Evolutionary conservation across 1,140 invertebrate species (phyloP), one percentile per base, ranked within the genome.

Genomic region (Zaprionus tsacasi): DNA sequence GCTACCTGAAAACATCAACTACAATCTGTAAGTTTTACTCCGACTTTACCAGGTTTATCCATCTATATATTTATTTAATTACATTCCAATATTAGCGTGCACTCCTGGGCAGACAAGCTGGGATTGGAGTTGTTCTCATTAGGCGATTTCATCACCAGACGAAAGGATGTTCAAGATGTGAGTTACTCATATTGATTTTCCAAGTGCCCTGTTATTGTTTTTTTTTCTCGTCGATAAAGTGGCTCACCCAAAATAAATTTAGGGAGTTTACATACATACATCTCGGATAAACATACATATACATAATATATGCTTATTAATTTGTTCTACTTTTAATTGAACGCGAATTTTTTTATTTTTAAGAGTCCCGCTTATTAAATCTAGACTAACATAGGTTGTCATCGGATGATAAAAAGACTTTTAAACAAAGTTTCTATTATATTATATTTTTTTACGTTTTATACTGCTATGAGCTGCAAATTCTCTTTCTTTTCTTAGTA

Each of bases 41-140:
- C 6, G 33, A 8, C 10, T 7, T 0, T 10, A 6, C 10, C 8
- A 7, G 48, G 1, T 4, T 33, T 6, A 45, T n/a, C n/a, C 25
- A 59, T 45, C 1, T 64, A 30, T 25, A 13, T 56, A 54, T 17
- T 50, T 2, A 0, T 3, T 45, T 8, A 17, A 15, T 43, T 43
- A 15, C 3, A 45, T 15, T 30, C 6, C 40, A 10, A 55, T 10
- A 60, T 78, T 82, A 96, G 96, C 71, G 95, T 95, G 38, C 94
- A 95, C 91, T 93, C 94, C 85, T 96, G 96, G 96, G 95, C 95
- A 33, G 93, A 95, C 82, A 96, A 95, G 91, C 93, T 96, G 63
- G 95, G 95, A 30, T 94, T 94, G 88, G 95, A 96, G 89, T 90
- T 96, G 63, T 95, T 95, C 79, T 94, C 95, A 82, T 94, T 96